Conservation (phyloP, 2,797 vertebrate genomes). For the Coluber constrictor region DNA sequence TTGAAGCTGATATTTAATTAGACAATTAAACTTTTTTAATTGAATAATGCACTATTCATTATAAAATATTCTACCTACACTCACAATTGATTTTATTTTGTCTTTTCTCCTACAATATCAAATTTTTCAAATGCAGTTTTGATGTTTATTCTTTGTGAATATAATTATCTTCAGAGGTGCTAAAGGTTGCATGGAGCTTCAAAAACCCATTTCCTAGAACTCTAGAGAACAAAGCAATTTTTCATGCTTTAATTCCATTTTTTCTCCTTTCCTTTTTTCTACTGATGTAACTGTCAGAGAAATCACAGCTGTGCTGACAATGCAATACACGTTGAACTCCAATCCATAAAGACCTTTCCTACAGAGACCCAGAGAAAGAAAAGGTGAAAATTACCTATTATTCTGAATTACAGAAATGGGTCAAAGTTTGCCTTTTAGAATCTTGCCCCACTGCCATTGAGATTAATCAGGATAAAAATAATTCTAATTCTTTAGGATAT, state of each 20-base stretch:
- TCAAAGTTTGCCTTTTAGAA: slow-evolving; percentile 48
- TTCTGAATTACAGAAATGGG: slow-evolving; percentile 53
- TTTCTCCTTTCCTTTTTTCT: slow-evolving; percentile 74
- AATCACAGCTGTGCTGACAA: slow-evolving; percentile 68
- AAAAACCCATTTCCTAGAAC: slow-evolving; percentile 49
- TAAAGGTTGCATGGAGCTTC: slow-evolving; percentile 55
- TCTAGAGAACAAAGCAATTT: slow-evolving; percentile 62
- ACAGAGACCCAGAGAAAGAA: slow-evolving; percentile 47
- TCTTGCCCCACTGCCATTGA: slow-evolving; percentile 57
- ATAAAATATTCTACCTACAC: slow-evolving; percentile 49
- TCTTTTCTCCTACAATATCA: slow-evolving; percentile 37
- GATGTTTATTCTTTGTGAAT: slow-evolving; percentile 55
- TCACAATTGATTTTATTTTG: slow-evolving; percentile 50
- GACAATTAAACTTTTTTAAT: slow-evolving; percentile 46
- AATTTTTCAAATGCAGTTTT: slow-evolving; percentile 49
- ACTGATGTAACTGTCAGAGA: slow-evolving; percentile 62
- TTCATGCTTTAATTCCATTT: slow-evolving; percentile 74
- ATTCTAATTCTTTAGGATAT: slow-evolving; percentile 55
- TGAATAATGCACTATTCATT: slow-evolving; percentile 50
- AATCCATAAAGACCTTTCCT: slow-evolving; percentile 63
- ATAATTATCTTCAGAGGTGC: slow-evolving; percentile 53
- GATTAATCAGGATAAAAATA: slow-evolving; percentile 70
- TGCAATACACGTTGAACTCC: slow-evolving; percentile 62
- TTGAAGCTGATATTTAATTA: slow-evolving; percentile 54
- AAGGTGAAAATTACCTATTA: slow-evolving; percentile 63